A percentile compares a stretch with the other conserved stretches of the same genome.
Conservation (phyloP, 2,888 invertebrate species). For the Cephalotes varians region DNA sequence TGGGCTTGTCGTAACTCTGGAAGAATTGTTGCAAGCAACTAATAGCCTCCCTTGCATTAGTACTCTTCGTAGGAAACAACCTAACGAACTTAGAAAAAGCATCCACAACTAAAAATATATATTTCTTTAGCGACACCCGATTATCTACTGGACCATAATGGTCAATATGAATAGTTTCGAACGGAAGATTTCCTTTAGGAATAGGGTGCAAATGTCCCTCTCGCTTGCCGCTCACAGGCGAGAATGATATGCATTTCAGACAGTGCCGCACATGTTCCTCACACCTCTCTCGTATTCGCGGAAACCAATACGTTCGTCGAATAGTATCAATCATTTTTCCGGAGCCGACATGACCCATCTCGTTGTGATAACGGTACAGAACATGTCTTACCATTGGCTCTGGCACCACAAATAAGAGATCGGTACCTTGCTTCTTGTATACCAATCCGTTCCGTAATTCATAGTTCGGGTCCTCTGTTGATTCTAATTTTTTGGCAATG, state of each 20-base stretch:
- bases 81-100: background rate
- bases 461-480: background rate
- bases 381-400: background rate
- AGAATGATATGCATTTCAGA: constrained; percentile 32
- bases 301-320: constrained; percentile 10
- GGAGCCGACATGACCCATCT: constrained; percentile 6
- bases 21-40: background rate
- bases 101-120: background rate
- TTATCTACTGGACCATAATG: background rate
- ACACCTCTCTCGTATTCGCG: background rate
- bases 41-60: background rate
- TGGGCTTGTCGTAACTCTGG: background rate
- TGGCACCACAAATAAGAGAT: constrained; percentile 1
- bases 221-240: background rate
- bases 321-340: constrained; percentile 11
- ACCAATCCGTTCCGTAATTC: constrained; percentile 28
- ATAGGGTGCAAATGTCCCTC: background rate
- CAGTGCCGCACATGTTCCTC: background rate
- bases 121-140: background rate
- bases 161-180: background rate
- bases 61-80: background rate
- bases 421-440: background rate
- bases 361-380: constrained; percentile 13
- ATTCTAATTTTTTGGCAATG: background rate
- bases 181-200: background rate